Evolutionary conservation across 2,797 vertebrate species (phyloP), one percentile per base, ranked within the genome.

Genomic region (Sardinella longiceps): DNA sequence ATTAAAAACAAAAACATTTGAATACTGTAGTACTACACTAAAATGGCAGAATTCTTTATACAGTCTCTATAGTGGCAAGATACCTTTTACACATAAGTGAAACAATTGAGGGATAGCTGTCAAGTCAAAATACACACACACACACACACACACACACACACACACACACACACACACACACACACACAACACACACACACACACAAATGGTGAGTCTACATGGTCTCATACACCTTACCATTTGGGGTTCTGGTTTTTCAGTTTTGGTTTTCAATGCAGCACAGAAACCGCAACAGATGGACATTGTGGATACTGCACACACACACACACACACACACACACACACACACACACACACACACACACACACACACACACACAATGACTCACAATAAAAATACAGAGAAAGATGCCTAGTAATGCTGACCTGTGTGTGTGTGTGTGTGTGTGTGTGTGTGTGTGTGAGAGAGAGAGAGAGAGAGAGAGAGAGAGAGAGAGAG

Each of bases 131-230:
- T 70, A 85, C 66, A 80, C 51, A 80, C 15, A 53, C 15, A 18
- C 51, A 53, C 51, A 53, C 15, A 53, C 51, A 53, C 51, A 53
- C 15, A 20, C 51, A 53, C 63, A 70, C 14, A 37, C 28, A 33
- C 12, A 70, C 28, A 33, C 63, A 37, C 63, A 70, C 51, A 84
- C 81, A 58, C 43, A 87, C 82, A 82, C 63, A 51, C 86, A 85
- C 66, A 77, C 66, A 15, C 4, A 18, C 3, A 86, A 58, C 43
- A 87, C 82, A 82, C 63, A 51, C 86, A 85, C 66, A 77, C 66
- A 15, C 4, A 18, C 3, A 86, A n/a, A n/a, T n/a, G n/a, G n/a
- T n/a, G 2, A 33, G 14, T 18, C 66, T 37, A 74, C 30, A 74
- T 37, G 30, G 11, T 74, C 5, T 37, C 37, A 74, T 33, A 74